Evolutionary conservation across 1,140 invertebrate genomes (phyloP), one percentile per base, ranked within the genome.

Genomic region (Cydia pomonella): DNA sequence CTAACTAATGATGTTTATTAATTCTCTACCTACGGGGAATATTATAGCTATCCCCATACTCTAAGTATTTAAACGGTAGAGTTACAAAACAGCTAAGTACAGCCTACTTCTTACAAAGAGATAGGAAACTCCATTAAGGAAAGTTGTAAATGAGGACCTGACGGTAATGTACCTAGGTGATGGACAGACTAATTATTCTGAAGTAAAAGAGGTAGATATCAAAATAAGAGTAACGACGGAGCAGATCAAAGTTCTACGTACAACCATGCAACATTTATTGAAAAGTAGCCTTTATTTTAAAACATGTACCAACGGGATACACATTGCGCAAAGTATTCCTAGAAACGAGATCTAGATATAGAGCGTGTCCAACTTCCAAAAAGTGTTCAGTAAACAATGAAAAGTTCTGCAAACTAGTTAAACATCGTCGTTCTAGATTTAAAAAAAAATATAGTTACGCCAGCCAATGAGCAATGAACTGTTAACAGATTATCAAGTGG

Each of bases 201-300:
- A 59, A 23, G 53, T 59, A 59, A 59, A 21, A 59, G 10, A 23
- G 21, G 6, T 53, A 53, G 50, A 53, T 53, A 53, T 53, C 0
- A 7, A 53, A 53, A 53, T 53, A 59, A n/a, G 29, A 38, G 29
- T 18, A 69, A 69, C 27, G 29, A 33, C 29, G 64, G 33, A 69
- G 27, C 6, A 18, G 6, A 69, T 69, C 21, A 69, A 33, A 69
- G 64, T n/a, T 69, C 64, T 69, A 69, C 64, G 23, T 38, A 69
- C 64, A 69, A 69, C 27, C 64, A 69, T 69, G 64, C 64, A 69
- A 69, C 64, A 69, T 69, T 69, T 69, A 69, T 69, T 69, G 27
- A 18, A 69, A 69, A 59, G 16, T 18, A 69, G 16, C 6, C n/a
- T 33, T 27, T 66, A 66, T 66, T 66, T 16, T 9, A 63, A 53